A percentile compares a stretch with the other conserved stretches of the same genome.
phyloP scores from a whole-genome alignment of 2,888 invertebrate species.

The Geotrupes spiniger region DNA sequence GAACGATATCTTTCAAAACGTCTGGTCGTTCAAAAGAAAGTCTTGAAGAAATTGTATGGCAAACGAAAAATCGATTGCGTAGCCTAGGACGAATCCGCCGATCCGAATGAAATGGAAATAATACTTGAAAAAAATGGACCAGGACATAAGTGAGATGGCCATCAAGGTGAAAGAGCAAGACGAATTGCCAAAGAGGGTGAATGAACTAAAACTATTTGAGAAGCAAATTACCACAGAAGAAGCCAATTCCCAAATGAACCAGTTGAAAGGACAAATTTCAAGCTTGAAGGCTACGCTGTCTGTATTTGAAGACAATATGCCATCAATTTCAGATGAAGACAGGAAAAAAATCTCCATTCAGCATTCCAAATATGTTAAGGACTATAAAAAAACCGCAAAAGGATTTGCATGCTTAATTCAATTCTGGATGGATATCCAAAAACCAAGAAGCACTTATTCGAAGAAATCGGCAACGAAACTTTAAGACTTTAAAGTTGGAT shows the following conservation, averaged over 20 bases:
- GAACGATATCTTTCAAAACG: slow-evolving; percentile 74
- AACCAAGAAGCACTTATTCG: slow-evolving; percentile 71
- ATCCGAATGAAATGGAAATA: slow-evolving; percentile 45
- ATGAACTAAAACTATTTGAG: slow-evolving; percentile 48
- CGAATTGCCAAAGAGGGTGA: slow-evolving; percentile 45
- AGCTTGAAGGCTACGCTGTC: slow-evolving; percentile 58
- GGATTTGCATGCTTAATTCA: slow-evolving; percentile 73
- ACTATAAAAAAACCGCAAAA: slow-evolving; percentile 73
- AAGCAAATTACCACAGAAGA: slow-evolving; percentile 60
- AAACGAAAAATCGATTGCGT: slow-evolving; percentile 89
- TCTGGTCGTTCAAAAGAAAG: slow-evolving; percentile 63
- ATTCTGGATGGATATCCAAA: slow-evolving; percentile 84
- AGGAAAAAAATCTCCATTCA: slow-evolving; percentile 58
- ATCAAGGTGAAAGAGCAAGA: slow-evolving; percentile 49
- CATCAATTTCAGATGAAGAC: slow-evolving; percentile 56
- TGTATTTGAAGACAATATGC: slow-evolving; percentile 55
- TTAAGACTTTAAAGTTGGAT: slow-evolving; percentile 58
- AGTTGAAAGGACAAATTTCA: slow-evolving; percentile 51
- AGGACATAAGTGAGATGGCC: slow-evolving; percentile 52
- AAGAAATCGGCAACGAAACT: slow-evolving; percentile 80
- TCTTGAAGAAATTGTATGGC: slow-evolving; percentile 75
- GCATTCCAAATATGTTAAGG: slow-evolving; percentile 57
- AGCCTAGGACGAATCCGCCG: slow-evolving; percentile 57
- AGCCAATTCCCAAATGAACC: slow-evolving; percentile 51
- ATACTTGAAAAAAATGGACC: slow-evolving; percentile 55